Evolutionary conservation across 1,140 invertebrate genomes (phyloP), one percentile per base, ranked within the genome.

Genomic region (Caenorhabditis brenneri): DNA sequence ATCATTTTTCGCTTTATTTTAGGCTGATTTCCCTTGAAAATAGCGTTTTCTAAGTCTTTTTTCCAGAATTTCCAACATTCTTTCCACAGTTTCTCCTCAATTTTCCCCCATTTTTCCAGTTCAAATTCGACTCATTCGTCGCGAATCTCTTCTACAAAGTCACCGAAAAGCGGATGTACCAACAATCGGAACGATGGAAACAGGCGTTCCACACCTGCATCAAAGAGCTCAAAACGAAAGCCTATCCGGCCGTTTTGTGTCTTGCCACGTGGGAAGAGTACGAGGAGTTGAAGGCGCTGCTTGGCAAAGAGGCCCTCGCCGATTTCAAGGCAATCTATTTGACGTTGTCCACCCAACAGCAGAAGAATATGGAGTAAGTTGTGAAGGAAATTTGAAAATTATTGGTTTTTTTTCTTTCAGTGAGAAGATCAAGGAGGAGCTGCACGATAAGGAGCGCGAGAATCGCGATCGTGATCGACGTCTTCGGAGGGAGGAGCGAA

Each of bases 401-500:
- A 1, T 36, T 36, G 3, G 36, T 65, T 36, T 46, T 46, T 46
- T 46, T 46, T 46, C 9, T 12, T 4, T 9, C 65, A 74, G 65
- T n/a, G 65, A 74, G n/a, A 74, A 74, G 24, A 74, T 74, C 65
- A 74, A 74, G 46, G 65, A 74, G 22, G 65, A 74, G 65, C 29
- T 74, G 22, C 24, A 74, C 36, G 65, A 74, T 24, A 74, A 74
- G 29, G 65, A 74, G 29, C 65, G 65, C 19, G 65, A 74, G 46
- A 42, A 5, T 0, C 65, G 65, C 3, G 65, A 74, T 1, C 65
- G 65, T 12, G 65, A 74, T 74, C 12, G 36, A 31, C 65, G 65
- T 12, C 36, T 74, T 2, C 33, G 65, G 24, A 12, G 65, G 27
- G 65, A 74, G 24, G 65, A 74, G 36, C 27, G 29, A n/a, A 74